Evolutionary conservation across 2,113 vertebrate genomes (phyloP).

Genomic region (Pluvialis apricaria): DNA sequence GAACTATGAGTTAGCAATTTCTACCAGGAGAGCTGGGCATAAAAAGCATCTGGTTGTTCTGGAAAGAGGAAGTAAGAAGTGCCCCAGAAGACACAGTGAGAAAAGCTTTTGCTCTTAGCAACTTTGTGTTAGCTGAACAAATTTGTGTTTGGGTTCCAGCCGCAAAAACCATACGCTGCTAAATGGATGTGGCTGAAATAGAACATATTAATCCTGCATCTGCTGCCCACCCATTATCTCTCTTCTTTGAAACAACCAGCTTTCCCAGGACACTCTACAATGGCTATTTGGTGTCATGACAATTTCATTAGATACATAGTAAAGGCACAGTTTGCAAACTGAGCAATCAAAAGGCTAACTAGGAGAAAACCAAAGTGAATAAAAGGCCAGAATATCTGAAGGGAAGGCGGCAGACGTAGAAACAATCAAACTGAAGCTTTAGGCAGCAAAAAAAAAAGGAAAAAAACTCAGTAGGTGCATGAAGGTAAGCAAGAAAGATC

Average conservation of each 20-base stretch:
- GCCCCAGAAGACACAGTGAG: slow-evolving; percentile 12
- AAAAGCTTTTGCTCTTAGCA: slow-evolving; percentile 55
- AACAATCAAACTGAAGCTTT: not conserved
- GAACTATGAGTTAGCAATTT: not conserved
- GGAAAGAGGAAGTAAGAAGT: slow-evolving; percentile 1
- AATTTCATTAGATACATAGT: not conserved
- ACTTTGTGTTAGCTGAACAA: not conserved
- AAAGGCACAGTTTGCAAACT: not conserved
- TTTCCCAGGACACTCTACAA: not conserved
- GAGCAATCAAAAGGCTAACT: not conserved
- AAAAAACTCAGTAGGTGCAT: not conserved
- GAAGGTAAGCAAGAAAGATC: not conserved
- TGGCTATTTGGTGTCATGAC: not conserved
- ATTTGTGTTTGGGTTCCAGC: not conserved
- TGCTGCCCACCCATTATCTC: not conserved
- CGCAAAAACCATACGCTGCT: not conserved
- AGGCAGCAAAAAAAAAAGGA: not conserved
- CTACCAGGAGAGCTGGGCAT: not conserved
- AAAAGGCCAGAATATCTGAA: not conserved
- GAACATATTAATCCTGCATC: not conserved
- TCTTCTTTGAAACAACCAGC: not conserved
- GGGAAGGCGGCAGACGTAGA: not conserved
- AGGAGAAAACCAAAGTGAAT: not conserved
- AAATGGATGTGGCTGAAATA: not conserved
- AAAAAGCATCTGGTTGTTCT: slow-evolving; percentile 17